Conservation (phyloP, 2,797 vertebrate species). For the Pseudochirops cupreus region DNA sequence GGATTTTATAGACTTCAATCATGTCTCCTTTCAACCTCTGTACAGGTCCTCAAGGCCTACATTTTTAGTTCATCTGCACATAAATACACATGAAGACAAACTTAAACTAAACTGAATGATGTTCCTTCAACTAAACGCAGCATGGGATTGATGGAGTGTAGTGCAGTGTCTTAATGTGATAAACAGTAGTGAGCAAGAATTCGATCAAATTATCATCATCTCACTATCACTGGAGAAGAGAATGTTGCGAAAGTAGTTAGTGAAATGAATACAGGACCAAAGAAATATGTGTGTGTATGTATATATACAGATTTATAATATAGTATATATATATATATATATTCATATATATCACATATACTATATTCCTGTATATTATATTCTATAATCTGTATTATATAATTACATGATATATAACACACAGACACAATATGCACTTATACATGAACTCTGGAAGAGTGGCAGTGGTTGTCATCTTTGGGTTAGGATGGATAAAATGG, state of each 20-base stretch:
- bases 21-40: slow-evolving; percentile 49
- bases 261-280: background rate
- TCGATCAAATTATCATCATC: background rate
- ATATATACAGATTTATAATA: background rate
- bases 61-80: slow-evolving; percentile 12
- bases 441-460: background rate
- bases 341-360: too few species aligned
- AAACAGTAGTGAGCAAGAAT: background rate
- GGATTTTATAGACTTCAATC: slow-evolving; percentile 32
- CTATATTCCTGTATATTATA: background rate
- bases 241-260: background rate
- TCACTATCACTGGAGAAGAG: background rate
- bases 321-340: too few species aligned
- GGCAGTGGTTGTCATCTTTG: slow-evolving; percentile 9
- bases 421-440: background rate
- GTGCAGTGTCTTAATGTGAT: background rate
- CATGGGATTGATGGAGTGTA: background rate
- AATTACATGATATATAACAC: background rate
- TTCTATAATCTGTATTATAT: background rate
- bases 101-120: slow-evolving; percentile 32
- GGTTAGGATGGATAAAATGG: slow-evolving; percentile 18
- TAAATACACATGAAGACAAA: slow-evolving; percentile 50
- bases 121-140: slow-evolving; percentile 47
- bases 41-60: slow-evolving; percentile 21
- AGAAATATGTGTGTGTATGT: background rate